Evolutionary conservation across 2,797 vertebrate genomes (phyloP).

Genomic region (Acipenser oxyrinchus): DNA sequence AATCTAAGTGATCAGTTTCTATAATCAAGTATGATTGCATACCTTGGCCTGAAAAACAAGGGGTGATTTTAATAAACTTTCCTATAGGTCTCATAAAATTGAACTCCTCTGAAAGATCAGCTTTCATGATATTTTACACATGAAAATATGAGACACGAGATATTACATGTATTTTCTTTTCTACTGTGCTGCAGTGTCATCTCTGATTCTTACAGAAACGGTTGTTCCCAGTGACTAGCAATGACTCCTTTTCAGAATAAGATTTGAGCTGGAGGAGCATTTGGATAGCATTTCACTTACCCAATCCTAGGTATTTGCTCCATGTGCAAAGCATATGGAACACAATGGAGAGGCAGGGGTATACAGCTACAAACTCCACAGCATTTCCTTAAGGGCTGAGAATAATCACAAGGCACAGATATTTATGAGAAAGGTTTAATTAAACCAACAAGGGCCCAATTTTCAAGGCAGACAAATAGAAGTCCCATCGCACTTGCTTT

Average conservation of each 20-base stretch:
- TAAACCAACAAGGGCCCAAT: background rate
- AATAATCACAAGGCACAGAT: background rate
- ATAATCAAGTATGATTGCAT: too few relatives aligned
- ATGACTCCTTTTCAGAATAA: background rate
- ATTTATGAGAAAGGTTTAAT: background rate
- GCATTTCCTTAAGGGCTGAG: background rate
- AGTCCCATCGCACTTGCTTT: background rate
- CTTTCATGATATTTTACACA: too few relatives aligned
- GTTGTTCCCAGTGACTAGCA: background rate
- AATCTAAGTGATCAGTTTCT: too few relatives aligned
- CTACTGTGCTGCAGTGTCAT: too few relatives aligned
- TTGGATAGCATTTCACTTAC: background rate
- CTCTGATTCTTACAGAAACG: too few relatives aligned
- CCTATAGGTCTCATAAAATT: too few relatives aligned
- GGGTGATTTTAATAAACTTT: too few relatives aligned
- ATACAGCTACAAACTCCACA: background rate
- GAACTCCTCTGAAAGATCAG: too few relatives aligned
- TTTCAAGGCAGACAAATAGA: background rate
- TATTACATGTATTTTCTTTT: too few relatives aligned
- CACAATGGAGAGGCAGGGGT: background rate
- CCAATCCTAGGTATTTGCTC: background rate
- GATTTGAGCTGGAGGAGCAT: background rate
- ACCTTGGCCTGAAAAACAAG: too few relatives aligned
- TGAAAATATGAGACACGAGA: too few relatives aligned
- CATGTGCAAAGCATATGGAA: background rate